Evolutionary conservation across 2,888 invertebrate species (phyloP), one percentile per base, ranked within the genome.

Genomic region (Lycophotia porphyrea): DNA sequence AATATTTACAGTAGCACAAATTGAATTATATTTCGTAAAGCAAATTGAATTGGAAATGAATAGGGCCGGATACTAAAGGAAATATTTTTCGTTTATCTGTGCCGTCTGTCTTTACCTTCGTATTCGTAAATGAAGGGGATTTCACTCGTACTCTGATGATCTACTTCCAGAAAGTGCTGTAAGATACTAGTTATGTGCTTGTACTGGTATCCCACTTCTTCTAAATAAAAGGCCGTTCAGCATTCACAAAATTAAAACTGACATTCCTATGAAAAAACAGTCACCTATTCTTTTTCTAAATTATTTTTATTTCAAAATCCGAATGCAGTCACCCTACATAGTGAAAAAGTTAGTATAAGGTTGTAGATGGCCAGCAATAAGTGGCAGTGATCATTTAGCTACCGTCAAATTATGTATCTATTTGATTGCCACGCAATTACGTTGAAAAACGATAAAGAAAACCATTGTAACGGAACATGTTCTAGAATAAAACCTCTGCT

Each of bases 51-150:
- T 34, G n/a, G 34, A 81, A 75, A 34, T 42, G 47, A 68, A 47
- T 64, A 75, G 21, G 44, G 13, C 42, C 42, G 82, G 83, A 82
- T 82, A 77, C 77, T 72, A 69, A 82, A 76, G 34, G 52, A 42
- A 82, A 61, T 55, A 36, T 78, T 36, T 44, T 18, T 52, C 21
- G 13, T 71, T 65, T 52, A 42, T 44, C 21, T 66, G 36, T 21
- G 31, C 36, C 11, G 42, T 15, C 49, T 58, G 8, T 49, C 11
- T 67, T 47, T 66, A 15, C 21, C 15, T 75, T 47, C 5, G 5
- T 18, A 52, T 52, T 39, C 3, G 13, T 55, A 31, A 73, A 58
- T 24, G 18, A 4, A 24, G 21, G 27, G 13, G 13, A 52, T 18
- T 31, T 13, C 2, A 39, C 3, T 71, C 39, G 8, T 39, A 36